These are phyloP conservation scores for Heliconius charithonia DNA, from an alignment of 2,888 invertebrate species.

Conservation along the genomic window DNA sequence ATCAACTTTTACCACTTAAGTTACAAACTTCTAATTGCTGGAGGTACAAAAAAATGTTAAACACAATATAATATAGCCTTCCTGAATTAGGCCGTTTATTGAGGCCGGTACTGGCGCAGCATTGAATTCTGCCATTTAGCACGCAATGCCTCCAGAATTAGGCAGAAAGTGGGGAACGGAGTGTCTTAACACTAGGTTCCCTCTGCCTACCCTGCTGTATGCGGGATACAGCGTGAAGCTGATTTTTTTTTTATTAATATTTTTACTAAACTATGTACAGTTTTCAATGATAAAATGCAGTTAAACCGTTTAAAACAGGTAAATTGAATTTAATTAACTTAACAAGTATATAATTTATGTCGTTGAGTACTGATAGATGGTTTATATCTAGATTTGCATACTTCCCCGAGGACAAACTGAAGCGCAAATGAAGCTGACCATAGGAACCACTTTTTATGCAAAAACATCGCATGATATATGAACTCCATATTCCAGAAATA, in stretches of 20 bases:
- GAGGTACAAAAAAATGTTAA: no score
- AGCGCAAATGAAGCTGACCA: slow-evolving; percentile 34
- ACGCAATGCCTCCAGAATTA: no score
- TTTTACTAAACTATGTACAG: neutral
- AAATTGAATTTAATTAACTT: slow-evolving; percentile 47
- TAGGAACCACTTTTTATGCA: slow-evolving; percentile 20
- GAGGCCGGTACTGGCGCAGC: no score
- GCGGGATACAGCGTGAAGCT: no score
- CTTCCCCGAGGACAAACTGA: slow-evolving; percentile 41
- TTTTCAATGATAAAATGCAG: neutral
- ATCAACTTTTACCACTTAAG: no score
- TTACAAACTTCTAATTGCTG: no score
- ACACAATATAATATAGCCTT: no score
- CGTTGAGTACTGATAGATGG: slow-evolving; percentile 37
- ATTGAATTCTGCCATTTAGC: no score
- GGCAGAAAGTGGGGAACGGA: no score
- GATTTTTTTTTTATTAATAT: neutral
- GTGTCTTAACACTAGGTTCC: no score
- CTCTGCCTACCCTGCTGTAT: no score
- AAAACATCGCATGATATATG: slow-evolving; percentile 32
- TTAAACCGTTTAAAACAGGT: slow-evolving; percentile 29
- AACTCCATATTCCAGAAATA: slow-evolving; percentile 14
- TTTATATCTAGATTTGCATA: slow-evolving; percentile 42
- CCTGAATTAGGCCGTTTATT: no score
- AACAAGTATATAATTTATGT: slow-evolving; percentile 44